A percentile compares a stretch with the other conserved stretches of the same genome.
These are phyloP conservation scores for Gambusia yucatana DNA, from an alignment of 2,797 vertebrate genomes.

Conservation along the genomic window DNA sequence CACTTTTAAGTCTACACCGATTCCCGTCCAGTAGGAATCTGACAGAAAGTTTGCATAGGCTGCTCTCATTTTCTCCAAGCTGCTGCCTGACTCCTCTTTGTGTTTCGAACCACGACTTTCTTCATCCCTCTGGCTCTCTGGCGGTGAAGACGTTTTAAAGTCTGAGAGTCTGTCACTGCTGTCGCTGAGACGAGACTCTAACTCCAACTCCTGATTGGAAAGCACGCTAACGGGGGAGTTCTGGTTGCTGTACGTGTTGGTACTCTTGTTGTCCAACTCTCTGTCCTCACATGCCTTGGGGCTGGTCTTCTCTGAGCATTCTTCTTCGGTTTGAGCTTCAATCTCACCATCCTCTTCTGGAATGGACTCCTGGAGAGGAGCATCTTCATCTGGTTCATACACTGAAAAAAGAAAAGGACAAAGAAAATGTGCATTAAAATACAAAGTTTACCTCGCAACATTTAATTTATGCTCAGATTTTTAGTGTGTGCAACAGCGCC, in stretches of 20 bases:
- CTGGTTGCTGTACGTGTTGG: slow-evolving; percentile 91
- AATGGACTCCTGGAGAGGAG: slow-evolving; percentile 84
- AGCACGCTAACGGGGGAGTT: slow-evolving; percentile 94
- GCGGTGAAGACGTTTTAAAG: slow-evolving; percentile 88
- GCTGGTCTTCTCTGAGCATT: slow-evolving; percentile 88
- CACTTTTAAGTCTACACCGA: slow-evolving; percentile 93
- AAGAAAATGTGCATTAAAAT: slow-evolving; percentile 12
- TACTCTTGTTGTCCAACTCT: slow-evolving; percentile 89
- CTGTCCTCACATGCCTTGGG: slow-evolving; percentile 91
- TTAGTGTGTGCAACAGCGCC: slow-evolving; percentile 2
- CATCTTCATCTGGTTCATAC: slow-evolving; percentile 93
- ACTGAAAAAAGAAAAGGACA: slow-evolving; percentile 75
- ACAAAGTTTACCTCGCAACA: background rate
- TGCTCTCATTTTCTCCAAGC: slow-evolving; percentile 97
- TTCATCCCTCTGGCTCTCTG: slow-evolving; percentile 83
- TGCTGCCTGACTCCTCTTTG: slow-evolving; percentile 88
- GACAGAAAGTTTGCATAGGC: slow-evolving; percentile 98
- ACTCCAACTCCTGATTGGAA: slow-evolving; percentile 93
- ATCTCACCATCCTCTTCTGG: slow-evolving; percentile 91
- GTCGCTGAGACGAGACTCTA: slow-evolving; percentile 94
- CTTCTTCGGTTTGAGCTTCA: slow-evolving; percentile 88
- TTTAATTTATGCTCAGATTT: background rate
- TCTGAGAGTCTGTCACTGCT: slow-evolving; percentile 93
- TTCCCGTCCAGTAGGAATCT: slow-evolving; percentile 97
- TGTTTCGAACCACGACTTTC: slow-evolving; percentile 81